Base-by-base conservation (phyloP, 2,888 invertebrate genomes). In the Himalopsyche japonica region DNA sequence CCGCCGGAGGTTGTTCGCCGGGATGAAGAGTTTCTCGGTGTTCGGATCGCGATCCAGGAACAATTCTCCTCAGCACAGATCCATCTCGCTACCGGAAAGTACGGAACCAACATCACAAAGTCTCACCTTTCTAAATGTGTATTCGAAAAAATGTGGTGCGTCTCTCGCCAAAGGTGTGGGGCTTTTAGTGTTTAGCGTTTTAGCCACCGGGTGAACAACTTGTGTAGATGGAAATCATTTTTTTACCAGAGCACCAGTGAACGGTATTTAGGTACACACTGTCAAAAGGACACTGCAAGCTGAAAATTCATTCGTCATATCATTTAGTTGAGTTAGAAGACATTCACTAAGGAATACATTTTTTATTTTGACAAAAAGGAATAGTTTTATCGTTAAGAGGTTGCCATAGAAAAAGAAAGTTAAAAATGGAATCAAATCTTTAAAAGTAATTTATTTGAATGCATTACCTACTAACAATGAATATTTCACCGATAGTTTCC, bases 31-130 rank as follows among this genome's bases (percentile, higher is more conserved):
- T 90, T 92, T 96, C 89, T 95, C 96, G 89, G 93, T 94, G 91
- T 95, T 95, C 93, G 95, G 93, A 87, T 93, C 95, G 89, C 94
- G 95, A 89, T 91, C 92, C 87, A 93, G 93, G 89, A 94, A 94
- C 89, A 93, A 94, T 90, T 95, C 95, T 88, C 94, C 95, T 89
- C 95, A 95, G 91, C 95, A 95, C 92, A 95, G 96, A 90, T 96
- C 96, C 93, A 95, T 96, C 94, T 96, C 96, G 91, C 94, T 96
- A 92, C 96, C 96, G 90, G 96, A 96, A 96, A 96, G 96, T 96
- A 96, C 93, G 94, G 86, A 86, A 82, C 78, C 84, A 88, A 80
- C 83, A 80, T 89, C 87, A 88, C 81, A 83, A 81, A 84, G 86
- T 82, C 81, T 85, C 83, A 85, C 83, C 27, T 82, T 82, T 76